These are phyloP conservation scores for Miichthys miiuy DNA, from an alignment of 2,797 vertebrate genomes.

Conservation along the genomic window DNA sequence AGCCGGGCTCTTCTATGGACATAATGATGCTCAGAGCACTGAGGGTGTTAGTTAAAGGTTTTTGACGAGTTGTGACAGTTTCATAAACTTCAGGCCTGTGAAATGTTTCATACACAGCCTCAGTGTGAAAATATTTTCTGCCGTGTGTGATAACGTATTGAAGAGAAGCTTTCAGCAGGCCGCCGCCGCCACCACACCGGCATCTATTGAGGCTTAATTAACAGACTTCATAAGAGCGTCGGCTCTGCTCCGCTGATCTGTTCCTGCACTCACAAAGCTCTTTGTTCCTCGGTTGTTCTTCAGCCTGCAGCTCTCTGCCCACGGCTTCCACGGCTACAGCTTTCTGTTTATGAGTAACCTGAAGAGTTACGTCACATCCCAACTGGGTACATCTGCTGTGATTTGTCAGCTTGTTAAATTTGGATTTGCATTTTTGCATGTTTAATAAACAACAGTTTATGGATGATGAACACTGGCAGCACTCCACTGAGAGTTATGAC, in stretches of 20 bases:
- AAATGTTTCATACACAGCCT: not conserved
- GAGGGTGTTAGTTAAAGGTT: not conserved
- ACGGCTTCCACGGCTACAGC: not conserved
- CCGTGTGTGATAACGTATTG: not conserved
- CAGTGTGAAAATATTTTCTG: no score
- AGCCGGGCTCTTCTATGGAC: no score
- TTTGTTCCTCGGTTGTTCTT: no score
- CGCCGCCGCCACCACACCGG: not conserved
- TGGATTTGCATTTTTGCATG: not conserved
- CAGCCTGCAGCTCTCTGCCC: not conserved
- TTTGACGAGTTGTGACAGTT: not conserved
- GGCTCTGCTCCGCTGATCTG: not conserved
- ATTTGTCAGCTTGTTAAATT: not conserved
- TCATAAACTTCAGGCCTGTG: not conserved
- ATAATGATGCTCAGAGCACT: no score
- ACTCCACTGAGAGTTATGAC: not conserved
- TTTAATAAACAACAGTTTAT: not conserved
- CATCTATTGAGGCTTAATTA: conserved; percentile 8
- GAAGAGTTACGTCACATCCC: not conserved
- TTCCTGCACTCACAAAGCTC: no score
- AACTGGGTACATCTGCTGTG: not conserved
- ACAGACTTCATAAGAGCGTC: not conserved
- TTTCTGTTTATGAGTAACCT: not conserved
- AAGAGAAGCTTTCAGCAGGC: not conserved
- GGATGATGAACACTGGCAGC: not conserved